Evolutionary conservation across 2,113 vertebrate genomes (phyloP).

Genomic region (Lanius ludovicianus): DNA sequence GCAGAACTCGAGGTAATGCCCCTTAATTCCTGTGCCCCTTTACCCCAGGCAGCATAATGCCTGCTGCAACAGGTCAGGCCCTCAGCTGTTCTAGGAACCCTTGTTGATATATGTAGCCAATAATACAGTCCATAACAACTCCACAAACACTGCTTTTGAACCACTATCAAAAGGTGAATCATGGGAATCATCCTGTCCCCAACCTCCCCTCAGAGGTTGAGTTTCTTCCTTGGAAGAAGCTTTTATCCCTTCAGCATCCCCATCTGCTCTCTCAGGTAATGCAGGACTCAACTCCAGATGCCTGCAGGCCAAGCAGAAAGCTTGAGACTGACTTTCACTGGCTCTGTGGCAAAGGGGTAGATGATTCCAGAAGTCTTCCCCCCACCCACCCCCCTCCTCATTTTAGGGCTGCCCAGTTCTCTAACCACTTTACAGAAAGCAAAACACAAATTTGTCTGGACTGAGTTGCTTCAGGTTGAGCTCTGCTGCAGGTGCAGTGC

Average conservation of each 20-base stretch:
- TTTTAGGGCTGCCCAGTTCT: neutral
- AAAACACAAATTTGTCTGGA: neutral
- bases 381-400: rapidly evolving
- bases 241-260: neutral
- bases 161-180: neutral
- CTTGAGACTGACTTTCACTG: neutral
- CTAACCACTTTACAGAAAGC: neutral
- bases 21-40: neutral
- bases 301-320: neutral
- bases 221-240: neutral
- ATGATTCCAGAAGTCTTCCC: neutral
- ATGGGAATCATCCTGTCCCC: neutral
- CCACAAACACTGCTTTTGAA: neutral
- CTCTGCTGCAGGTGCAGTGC: neutral
- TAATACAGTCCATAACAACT: neutral
- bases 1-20: neutral
- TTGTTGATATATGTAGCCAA: neutral
- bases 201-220: neutral
- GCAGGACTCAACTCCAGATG: neutral
- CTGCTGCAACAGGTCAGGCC: neutral
- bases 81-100: neutral
- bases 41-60: neutral
- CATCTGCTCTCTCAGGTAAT: neutral
- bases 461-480: neutral
- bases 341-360: neutral